Evolutionary conservation across 2,113 vertebrate genomes (phyloP).

Genomic region (Lagopus leucura): DNA sequence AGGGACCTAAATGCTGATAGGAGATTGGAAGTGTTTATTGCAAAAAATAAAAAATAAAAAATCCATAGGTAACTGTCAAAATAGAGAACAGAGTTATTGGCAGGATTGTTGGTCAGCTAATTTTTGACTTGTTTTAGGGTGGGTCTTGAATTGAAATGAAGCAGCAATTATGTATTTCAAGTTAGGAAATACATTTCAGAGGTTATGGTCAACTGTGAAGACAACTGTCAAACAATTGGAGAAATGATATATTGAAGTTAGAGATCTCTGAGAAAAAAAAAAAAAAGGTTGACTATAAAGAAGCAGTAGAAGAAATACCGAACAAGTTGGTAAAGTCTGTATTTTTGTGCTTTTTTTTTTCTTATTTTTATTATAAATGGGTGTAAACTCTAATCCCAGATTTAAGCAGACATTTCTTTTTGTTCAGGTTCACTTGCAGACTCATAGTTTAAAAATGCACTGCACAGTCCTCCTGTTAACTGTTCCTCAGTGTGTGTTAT

Average conservation of each 20-base stretch:
- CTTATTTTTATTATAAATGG: background rate
- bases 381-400: background rate
- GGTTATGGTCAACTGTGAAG: conserved; percentile 15
- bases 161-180: background rate
- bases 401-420: background rate
- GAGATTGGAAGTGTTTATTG: background rate
- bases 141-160: background rate
- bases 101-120: background rate
- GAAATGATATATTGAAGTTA: conserved; percentile 3
- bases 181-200: background rate
- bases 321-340: background rate
- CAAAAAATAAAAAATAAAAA: background rate
- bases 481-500: background rate
- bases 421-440: background rate
- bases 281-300: background rate
- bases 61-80: background rate
- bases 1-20: background rate
- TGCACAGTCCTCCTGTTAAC: background rate
- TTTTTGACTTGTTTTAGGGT: conserved; percentile 8
- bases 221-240: background rate
- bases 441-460: background rate
- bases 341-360: background rate
- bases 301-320: background rate
- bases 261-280: background rate
- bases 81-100: background rate